Conservation (phyloP, 2,888 invertebrate genomes). For the Tiliacea aurago region DNA sequence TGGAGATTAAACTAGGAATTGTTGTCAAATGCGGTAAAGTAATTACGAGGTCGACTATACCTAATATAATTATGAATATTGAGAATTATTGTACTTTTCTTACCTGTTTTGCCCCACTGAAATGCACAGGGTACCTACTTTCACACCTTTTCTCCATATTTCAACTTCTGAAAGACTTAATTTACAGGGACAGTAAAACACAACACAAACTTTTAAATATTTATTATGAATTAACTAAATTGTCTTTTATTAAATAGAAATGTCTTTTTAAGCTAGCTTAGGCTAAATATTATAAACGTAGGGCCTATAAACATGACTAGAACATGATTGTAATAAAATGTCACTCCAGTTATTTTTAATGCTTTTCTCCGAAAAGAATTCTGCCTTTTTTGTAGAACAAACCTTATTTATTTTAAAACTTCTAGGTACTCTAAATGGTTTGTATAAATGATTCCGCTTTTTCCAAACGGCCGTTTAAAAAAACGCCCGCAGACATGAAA, state of each 20-base stretch:
- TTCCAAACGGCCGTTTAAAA: too few species aligned
- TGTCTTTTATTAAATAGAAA: conserved; percentile 71
- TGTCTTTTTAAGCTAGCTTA: conserved; percentile 71
- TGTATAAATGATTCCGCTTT: too few species aligned
- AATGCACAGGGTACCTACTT: neutral
- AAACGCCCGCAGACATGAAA: too few species aligned
- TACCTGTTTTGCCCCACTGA: neutral
- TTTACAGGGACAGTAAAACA: conserved; percentile 28
- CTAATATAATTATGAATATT: too few species aligned
- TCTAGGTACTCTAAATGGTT: neutral
- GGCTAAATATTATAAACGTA: conserved; percentile 54
- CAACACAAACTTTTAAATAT: conserved; percentile 58
- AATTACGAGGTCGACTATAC: too few species aligned
- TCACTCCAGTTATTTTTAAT: conserved; percentile 4
- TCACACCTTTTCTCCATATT: neutral
- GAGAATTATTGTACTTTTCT: too few species aligned
- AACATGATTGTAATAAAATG: conserved; percentile 29
- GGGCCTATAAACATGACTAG: conserved; percentile 57
- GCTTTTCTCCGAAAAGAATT: conserved; percentile 8
- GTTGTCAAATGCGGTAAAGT: too few species aligned
- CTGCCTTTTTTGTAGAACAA: neutral
- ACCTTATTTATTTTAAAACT: neutral
- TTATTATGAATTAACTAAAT: conserved; percentile 65
- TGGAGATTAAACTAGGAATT: too few species aligned
- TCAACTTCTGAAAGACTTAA: neutral